These are phyloP conservation scores for Volucella inflata DNA, from an alignment of 2,888 invertebrate genomes.

Conservation along the genomic window DNA sequence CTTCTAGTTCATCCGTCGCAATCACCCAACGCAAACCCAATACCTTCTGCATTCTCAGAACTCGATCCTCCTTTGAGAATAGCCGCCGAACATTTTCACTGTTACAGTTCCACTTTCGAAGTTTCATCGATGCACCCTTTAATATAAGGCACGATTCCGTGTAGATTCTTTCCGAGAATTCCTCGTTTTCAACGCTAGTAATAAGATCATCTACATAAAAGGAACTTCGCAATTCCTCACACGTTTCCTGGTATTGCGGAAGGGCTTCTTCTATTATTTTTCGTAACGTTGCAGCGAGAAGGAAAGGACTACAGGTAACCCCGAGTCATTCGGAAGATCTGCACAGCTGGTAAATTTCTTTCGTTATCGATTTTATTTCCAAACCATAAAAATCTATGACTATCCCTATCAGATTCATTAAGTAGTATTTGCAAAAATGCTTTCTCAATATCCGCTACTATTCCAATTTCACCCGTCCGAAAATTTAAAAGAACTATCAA, in stretches of 20 bases:
- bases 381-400: conserved; percentile 43
- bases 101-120: conserved; percentile 18
- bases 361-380: conserved; percentile 21
- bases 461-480: conserved; percentile 12
- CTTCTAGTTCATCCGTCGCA: conserved; percentile 37
- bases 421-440: conserved; percentile 32
- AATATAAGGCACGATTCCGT: neutral
- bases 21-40: conserved; percentile 16
- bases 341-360: neutral
- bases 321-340: conserved; percentile 40
- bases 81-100: neutral
- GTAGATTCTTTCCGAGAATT: neutral
- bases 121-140: conserved; percentile 2
- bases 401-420: conserved; percentile 13
- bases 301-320: conserved; percentile 12
- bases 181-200: conserved; percentile 2
- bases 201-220: neutral
- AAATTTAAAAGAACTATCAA: conserved; percentile 29
- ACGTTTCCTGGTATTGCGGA: no score
- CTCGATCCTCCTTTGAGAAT: neutral
- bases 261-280: conserved; percentile 38
- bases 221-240: neutral
- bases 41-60: neutral
- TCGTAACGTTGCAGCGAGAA: conserved; percentile 20
- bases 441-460: conserved; percentile 40